Evolutionary conservation across 2,888 invertebrate genomes (phyloP), one percentile per base, ranked within the genome.

Genomic region (Micropterix aruncella): DNA sequence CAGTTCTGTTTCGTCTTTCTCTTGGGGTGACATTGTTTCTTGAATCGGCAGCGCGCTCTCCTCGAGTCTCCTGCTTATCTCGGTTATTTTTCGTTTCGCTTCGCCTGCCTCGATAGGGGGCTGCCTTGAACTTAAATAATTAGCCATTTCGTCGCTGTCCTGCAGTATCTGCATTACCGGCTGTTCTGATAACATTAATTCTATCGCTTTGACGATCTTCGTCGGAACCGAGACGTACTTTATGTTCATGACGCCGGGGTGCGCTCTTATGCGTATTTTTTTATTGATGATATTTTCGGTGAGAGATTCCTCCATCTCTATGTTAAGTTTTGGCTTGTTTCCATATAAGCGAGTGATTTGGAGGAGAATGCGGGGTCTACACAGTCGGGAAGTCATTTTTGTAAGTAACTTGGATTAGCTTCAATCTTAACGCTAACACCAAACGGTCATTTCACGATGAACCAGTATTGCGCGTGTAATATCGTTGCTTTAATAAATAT

Each of bases 201-300:
- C 55, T 12, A 83, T 73, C 2, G 80, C 73, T 16, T 71, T 64
- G 17, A 66, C 57, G 46, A 87, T 70, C 46, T 75, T 67, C 1
- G 70, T 60, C 0, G 89, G 88, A 12, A 87, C 55, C 2, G 59
- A 49, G 1, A 76, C 65, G 2, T 66, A 56, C 52, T 65, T 74
- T 1, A 70, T 60, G 49, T 70, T 69, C 1, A 75, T 62, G 40
- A 77, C 70, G 18, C 90, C 90, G 1, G 86, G 84, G 64, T 90
- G 89, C 46, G 76, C 72, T 43, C 77, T 72, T 0, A 83, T 79
- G 58, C 83, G 84, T 47, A 61, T 64, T 46, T 73, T 60, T 27
- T 72, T 70, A 40, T 73, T 57, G 2, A 64, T 66, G 39, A 80
- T 66, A 51, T 61, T 61, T 19, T 70, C 63, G 44, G 65, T 60